phyloP scores from a whole-genome alignment of 2,113 vertebrate genomes.

The Menura novaehollandiae region DNA sequence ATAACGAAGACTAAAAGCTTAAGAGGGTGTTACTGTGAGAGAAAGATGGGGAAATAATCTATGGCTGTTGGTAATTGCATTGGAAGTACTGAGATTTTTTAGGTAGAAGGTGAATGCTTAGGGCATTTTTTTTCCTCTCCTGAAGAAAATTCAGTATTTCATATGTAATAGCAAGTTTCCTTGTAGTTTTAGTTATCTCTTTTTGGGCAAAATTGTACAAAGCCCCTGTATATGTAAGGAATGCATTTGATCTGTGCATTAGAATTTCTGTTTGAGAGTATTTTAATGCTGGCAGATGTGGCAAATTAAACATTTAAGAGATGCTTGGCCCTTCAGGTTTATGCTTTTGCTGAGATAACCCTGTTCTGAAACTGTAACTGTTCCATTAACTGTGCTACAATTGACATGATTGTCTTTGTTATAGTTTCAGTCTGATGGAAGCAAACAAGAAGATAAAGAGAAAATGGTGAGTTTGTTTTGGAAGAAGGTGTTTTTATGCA shows the following conservation, averaged over 20 bases:
- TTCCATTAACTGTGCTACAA: neutral
- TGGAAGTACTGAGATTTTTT: neutral
- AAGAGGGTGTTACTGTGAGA: neutral
- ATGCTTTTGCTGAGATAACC: neutral
- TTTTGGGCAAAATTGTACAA: neutral
- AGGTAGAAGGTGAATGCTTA: neutral
- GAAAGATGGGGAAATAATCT: neutral
- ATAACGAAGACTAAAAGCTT: neutral
- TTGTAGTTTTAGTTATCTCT: neutral
- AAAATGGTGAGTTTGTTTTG: constrained; percentile 77
- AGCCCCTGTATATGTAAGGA: neutral
- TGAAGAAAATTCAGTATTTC: neutral
- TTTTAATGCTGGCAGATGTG: neutral
- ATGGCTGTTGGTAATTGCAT: neutral
- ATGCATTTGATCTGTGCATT: neutral
- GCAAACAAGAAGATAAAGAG: constrained; percentile 82
- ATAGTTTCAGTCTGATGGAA: constrained; percentile 80
- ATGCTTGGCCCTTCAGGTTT: neutral
- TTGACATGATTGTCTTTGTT: constrained; percentile 3
- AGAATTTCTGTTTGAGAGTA: neutral
- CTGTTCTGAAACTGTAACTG: neutral
- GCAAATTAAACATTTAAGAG: neutral
- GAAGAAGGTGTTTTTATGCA: neutral
- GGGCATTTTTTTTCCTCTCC: neutral
- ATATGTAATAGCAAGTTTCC: neutral